A percentile compares a stretch with the other conserved stretches of the same genome.
Evolutionary conservation across 2,888 invertebrate species (phyloP).

Genomic region (Gibbula magus): DNA sequence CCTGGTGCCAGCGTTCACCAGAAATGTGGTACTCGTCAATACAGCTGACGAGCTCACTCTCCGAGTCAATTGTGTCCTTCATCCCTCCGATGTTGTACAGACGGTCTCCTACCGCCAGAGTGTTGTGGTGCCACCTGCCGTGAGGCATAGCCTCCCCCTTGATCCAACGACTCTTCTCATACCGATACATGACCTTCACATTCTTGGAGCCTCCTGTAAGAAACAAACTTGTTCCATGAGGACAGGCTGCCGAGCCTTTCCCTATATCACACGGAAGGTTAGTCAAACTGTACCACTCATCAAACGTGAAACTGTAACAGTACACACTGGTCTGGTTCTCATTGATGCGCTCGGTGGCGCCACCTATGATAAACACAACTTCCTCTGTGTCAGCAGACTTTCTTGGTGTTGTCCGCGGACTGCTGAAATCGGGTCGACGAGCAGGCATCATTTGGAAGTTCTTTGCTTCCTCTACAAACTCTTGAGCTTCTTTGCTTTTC

Average conservation of each 20-base stretch:
- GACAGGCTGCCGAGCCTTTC: not conserved
- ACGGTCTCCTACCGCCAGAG: not conserved
- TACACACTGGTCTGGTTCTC: not conserved
- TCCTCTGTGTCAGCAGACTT: not conserved
- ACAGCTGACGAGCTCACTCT: not conserved
- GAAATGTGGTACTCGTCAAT: not conserved
- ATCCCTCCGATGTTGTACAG: not conserved
- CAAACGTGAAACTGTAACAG: constrained; percentile 2
- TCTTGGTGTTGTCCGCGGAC: not conserved
- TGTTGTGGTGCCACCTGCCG: not conserved
- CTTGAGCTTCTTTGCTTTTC: constrained; percentile 1
- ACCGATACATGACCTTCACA: constrained; percentile 1
- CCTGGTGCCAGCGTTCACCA: not conserved
- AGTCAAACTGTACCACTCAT: constrained; percentile 11
- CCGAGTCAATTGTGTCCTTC: not conserved
- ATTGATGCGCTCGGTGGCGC: not conserved
- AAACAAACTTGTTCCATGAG: not conserved
- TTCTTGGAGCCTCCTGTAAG: not conserved
- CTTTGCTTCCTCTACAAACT: not conserved
- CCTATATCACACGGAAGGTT: constrained; percentile 1
- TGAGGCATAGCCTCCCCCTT: not conserved
- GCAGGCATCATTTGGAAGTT: constrained; percentile 9
- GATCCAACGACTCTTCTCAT: constrained; percentile 6
- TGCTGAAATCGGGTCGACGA: not conserved
- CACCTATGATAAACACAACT: constrained; percentile 7